A percentile compares a stretch with the other conserved stretches of the same genome.
Conservation (phyloP, 2,113 vertebrate species). For the Upupa epops region DNA sequence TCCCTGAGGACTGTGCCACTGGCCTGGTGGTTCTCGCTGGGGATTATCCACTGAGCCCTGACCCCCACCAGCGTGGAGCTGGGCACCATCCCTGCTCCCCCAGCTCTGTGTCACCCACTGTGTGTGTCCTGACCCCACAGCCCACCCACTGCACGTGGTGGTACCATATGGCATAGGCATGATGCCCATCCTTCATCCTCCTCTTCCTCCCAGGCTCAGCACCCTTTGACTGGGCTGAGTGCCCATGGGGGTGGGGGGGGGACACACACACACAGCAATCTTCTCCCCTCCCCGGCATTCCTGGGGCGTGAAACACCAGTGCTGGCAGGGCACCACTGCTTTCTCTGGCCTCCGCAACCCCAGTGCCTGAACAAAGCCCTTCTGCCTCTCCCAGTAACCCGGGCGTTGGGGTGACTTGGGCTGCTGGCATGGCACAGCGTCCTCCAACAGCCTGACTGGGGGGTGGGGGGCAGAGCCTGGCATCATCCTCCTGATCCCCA, state of each 20-base stretch:
- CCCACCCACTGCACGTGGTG: not conserved
- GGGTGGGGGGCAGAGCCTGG: not conserved
- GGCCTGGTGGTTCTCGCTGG: not conserved
- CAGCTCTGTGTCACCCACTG: not conserved
- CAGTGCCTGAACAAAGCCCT: slow-evolving; percentile 62
- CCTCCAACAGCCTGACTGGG: not conserved
- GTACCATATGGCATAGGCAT: not conserved
- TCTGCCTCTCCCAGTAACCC: slow-evolving; percentile 52
- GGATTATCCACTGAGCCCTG: not conserved
- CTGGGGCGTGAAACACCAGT: slow-evolving; percentile 70
- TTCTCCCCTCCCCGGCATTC: slow-evolving; percentile 69
- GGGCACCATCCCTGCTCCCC: not conserved
- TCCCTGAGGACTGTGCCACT: not conserved
- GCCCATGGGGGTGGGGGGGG: not conserved
- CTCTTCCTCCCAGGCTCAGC: not conserved
- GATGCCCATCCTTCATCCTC: not conserved
- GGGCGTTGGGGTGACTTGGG: not conserved
- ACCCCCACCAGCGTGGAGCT: not conserved
- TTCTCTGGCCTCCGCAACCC: slow-evolving; percentile 56
- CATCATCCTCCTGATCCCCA: fast-evolving
- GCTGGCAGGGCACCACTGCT: slow-evolving; percentile 69
- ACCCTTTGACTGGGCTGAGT: slow-evolving; percentile 21
- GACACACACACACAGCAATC: not conserved
- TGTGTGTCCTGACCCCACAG: not conserved
- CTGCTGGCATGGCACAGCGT: not conserved